phyloP scores from a whole-genome alignment of 2,888 invertebrate genomes.

The Spialia ferax region DNA sequence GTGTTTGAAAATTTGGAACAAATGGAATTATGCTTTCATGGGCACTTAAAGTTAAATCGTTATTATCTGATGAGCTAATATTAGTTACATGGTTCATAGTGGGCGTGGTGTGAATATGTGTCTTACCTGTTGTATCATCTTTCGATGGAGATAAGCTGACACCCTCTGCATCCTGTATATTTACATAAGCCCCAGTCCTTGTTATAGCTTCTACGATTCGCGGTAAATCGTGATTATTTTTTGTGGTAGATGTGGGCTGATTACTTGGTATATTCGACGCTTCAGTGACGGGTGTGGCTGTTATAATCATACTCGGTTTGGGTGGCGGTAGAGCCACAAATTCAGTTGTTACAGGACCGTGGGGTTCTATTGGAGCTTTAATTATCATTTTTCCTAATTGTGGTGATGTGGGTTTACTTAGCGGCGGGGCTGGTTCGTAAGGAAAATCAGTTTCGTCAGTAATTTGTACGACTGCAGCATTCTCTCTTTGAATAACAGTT shows the following conservation, averaged over 20 bases:
- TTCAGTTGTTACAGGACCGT: constrained; percentile 82
- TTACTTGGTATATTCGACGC: constrained; percentile 55
- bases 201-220: constrained; percentile 79
- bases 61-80: constrained; percentile 57
- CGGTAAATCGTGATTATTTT: constrained; percentile 70
- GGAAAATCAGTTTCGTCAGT: constrained; percentile 80
- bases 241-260: constrained; percentile 59
- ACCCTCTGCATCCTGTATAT: constrained; percentile 89
- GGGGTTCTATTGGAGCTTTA: constrained; percentile 80
- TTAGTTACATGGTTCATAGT: constrained; percentile 53
- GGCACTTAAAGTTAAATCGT: constrained; percentile 55
- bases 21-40: constrained; percentile 74
- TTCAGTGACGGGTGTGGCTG: constrained; percentile 81
- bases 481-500: constrained; percentile 72
- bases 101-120: constrained; percentile 45
- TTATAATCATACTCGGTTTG: constrained; percentile 88
- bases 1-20: constrained; percentile 80
- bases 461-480: constrained; percentile 72
- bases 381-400: constrained; percentile 89
- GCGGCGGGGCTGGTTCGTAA: constrained; percentile 70
- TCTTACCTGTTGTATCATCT: constrained; percentile 91
- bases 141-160: constrained; percentile 87
- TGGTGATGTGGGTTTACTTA: constrained; percentile 87
- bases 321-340: constrained; percentile 86
- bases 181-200: constrained; percentile 89